Conservation (phyloP, 2,797 vertebrate genomes). For the Argentina silus region DNA sequence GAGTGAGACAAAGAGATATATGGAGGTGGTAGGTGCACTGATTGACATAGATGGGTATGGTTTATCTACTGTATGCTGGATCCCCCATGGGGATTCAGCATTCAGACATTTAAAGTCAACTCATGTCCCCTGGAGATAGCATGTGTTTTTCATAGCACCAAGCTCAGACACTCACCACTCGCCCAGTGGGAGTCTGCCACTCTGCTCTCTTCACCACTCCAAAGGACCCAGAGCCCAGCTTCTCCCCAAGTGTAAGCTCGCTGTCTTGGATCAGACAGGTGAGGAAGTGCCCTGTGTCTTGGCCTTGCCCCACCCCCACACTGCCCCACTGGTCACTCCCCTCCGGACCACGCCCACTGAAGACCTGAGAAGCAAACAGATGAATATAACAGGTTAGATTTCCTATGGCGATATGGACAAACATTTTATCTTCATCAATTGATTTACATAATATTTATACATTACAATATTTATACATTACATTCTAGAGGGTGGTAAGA, state of each 20-base stretch:
- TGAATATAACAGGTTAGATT: neutral
- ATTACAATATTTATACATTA: neutral
- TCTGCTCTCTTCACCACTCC: slow-evolving; percentile 86
- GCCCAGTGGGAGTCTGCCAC: slow-evolving; percentile 81
- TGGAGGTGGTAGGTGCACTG: neutral
- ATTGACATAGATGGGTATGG: neutral
- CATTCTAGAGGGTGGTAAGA: neutral
- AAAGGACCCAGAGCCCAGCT: slow-evolving; percentile 87
- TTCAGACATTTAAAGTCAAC: no score
- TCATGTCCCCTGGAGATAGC: no score
- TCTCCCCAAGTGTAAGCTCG: slow-evolving; percentile 82
- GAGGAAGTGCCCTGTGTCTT: slow-evolving; percentile 65
- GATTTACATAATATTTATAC: neutral
- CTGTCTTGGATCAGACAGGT: slow-evolving; percentile 86
- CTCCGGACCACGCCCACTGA: slow-evolving; percentile 60
- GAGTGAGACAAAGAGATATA: neutral
- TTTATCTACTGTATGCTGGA: neutral
- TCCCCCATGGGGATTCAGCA: no score
- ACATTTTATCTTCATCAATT: neutral
- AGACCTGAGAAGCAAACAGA: slow-evolving; percentile 56
- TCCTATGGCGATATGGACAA: neutral
- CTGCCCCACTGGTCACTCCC: slow-evolving; percentile 59
- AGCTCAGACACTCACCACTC: slow-evolving; percentile 71
- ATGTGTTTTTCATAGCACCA: no score
- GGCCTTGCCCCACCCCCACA: slow-evolving; percentile 19